These are phyloP conservation scores for Myotis lucifugus DNA, from an alignment of 2,113 vertebrate genomes.

Conservation along the genomic window DNA sequence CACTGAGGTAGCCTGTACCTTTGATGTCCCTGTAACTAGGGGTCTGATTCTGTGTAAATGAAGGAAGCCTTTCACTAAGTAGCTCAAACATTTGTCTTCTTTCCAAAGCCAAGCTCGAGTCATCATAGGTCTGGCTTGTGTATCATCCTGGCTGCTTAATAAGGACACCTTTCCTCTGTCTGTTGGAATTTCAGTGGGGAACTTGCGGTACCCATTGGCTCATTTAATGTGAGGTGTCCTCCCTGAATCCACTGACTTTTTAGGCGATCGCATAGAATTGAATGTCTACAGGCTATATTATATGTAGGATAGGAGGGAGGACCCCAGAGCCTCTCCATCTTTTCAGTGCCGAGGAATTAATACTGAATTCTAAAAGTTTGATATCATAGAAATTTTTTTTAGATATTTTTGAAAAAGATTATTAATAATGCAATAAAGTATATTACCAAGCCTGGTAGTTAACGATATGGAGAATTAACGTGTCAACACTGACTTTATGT, in stretches of 20 bases:
- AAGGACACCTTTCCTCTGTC: background rate
- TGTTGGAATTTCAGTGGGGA: background rate
- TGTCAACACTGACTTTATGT: background rate
- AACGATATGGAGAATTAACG: background rate
- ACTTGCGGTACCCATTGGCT: background rate
- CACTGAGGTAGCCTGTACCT: rapidly evolving
- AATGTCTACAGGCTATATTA: background rate
- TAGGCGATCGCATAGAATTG: background rate
- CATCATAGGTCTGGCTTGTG: background rate
- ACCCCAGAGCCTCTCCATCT: background rate
- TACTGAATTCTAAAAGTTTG: background rate
- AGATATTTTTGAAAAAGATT: slow-evolving; percentile 22
- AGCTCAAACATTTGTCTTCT: background rate
- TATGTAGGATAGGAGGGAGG: background rate
- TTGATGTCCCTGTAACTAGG: background rate
- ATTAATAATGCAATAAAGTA: background rate
- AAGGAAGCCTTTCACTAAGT: background rate
- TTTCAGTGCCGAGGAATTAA: background rate
- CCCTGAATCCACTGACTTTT: background rate
- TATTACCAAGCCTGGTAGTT: background rate
- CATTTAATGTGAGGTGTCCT: background rate
- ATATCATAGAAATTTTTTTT: background rate
- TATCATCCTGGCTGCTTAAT: background rate
- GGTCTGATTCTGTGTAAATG: background rate
- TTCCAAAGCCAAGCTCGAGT: background rate